A percentile compares a stretch with the other conserved stretches of the same genome.
phyloP scores from a whole-genome alignment of 2,113 vertebrate species.

The Panurus biarmicus region DNA sequence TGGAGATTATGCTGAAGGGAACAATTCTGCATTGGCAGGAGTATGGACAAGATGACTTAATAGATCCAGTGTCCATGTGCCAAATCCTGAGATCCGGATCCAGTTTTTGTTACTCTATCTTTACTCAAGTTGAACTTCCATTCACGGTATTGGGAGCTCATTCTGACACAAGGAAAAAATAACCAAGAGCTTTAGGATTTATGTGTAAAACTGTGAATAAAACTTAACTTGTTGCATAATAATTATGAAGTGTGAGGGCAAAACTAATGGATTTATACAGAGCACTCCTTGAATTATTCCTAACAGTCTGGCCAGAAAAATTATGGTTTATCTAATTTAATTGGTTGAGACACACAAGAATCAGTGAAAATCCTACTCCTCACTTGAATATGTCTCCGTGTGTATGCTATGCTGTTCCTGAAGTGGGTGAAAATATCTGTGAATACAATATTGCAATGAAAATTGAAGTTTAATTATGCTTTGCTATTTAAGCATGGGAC shows the following conservation, averaged over 20 bases:
- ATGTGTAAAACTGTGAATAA: neutral
- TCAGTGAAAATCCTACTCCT: neutral
- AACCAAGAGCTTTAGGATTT: neutral
- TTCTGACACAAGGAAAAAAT: neutral
- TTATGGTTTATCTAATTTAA: neutral
- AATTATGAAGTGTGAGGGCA: neutral
- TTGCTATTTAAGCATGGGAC: neutral
- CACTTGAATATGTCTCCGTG: neutral
- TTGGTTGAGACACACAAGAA: neutral
- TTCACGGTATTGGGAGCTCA: slow-evolving; percentile 9
- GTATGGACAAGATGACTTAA: slow-evolving; percentile 53
- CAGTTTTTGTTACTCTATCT: slow-evolving; percentile 46
- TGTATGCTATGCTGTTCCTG: neutral
- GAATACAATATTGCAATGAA: neutral
- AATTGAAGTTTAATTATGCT: neutral
- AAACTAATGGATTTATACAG: neutral
- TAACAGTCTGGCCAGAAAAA: neutral
- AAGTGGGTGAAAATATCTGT: neutral
- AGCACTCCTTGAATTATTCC: neutral
- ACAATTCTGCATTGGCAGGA: slow-evolving; percentile 57
- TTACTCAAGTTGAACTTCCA: slow-evolving; percentile 35
- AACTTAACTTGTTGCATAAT: neutral
- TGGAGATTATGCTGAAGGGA: slow-evolving; percentile 55
- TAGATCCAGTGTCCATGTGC: slow-evolving; percentile 32
- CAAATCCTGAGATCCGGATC: slow-evolving; percentile 50